Percentiles rank a stretch among this genome's conserved stretches.
Evolutionary conservation across 2,888 invertebrate species (phyloP).

Genomic region (Pristionchus entomophagus): DNA sequence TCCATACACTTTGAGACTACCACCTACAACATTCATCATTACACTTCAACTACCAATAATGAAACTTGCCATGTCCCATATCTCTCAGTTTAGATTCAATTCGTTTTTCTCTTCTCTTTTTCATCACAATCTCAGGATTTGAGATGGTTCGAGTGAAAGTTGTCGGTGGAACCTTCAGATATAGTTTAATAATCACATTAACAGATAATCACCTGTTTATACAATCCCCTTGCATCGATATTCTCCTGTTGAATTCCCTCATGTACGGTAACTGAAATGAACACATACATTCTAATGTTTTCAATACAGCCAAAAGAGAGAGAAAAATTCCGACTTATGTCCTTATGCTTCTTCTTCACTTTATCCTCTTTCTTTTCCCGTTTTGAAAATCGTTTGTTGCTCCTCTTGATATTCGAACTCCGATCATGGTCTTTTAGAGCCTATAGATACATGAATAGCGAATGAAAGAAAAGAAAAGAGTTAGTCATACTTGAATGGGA

Average conservation of each 20-base stretch:
- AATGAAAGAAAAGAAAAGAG: neutral
- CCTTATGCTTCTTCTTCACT: slow-evolving; percentile 82
- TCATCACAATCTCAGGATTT: slow-evolving; percentile 99
- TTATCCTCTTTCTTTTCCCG: slow-evolving; percentile 93
- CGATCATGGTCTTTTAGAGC: slow-evolving; percentile 49
- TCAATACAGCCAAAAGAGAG: neutral
- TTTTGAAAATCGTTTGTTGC: slow-evolving; percentile 84
- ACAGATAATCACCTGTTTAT: slow-evolving; percentile 48
- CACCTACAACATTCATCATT: slow-evolving; percentile 72
- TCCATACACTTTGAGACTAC: slow-evolving; percentile 87
- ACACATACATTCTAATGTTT: neutral
- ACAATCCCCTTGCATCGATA: slow-evolving; percentile 45
- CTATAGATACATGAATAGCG: slow-evolving; percentile 48
- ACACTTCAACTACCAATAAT: neutral
- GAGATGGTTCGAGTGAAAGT: slow-evolving; percentile 99
- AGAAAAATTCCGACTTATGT: neutral
- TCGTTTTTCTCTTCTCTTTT: slow-evolving; percentile 94
- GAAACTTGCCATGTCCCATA: slow-evolving; percentile 65
- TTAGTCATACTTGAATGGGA: slow-evolving; percentile 54
- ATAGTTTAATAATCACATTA: neutral
- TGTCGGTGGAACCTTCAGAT: slow-evolving; percentile 86
- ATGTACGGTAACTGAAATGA: slow-evolving; percentile 62
- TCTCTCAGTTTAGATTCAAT: slow-evolving; percentile 92
- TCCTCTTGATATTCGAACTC: slow-evolving; percentile 50
- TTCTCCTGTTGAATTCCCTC: slow-evolving; percentile 57